Evolutionary conservation across 2,888 invertebrate genomes (phyloP), one percentile per base, ranked within the genome.

Genomic region (Diaphora mendica): DNA sequence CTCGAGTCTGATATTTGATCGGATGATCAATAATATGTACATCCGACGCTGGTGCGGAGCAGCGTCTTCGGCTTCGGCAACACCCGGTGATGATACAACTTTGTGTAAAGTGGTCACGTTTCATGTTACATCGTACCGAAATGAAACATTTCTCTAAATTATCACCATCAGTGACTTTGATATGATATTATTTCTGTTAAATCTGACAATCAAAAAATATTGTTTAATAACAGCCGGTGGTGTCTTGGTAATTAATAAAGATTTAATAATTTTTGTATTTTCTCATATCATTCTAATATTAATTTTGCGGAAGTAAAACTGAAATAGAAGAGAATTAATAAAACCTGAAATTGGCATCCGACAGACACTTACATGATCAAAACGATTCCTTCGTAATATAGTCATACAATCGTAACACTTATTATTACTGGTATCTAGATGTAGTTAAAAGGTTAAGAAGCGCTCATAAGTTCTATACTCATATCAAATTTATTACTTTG

Each of bases 81-180:
- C 71, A 30, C 17, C 51, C 13, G 4, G 55, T 71, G 65, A 51
- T 66, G 8, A 39, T 11, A 64, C 26, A 30, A 35, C 39, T 30
- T 44, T 39, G 44, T 23, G n/a, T 59, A 67, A 67, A 59, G 72
- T 66, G 67, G 44, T 72, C 72, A 72, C 72, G 72, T 72, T 68
- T 35, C 67, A 42, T 68, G 68, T 72, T 72, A 35, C 42, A 30
- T 72, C 72, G 65, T 26, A n/a, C 64, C 35, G 9, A 55, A 55
- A 23, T 13, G 59, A 67, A 59, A 42, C 65, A 42, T 39, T 35
- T 30, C 55, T 64, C 13, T 42, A 62, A 42, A 64, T 23, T 20
- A 64, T 64, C 64, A 44, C 13, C 33, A 23, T 30, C 64, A 35
- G 33, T 51, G 30, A 11, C 15, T 26, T n/a, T 26, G 15, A 30